Evolutionary conservation across 2,113 vertebrate species (phyloP).

Genomic region (Butorides virescens): DNA sequence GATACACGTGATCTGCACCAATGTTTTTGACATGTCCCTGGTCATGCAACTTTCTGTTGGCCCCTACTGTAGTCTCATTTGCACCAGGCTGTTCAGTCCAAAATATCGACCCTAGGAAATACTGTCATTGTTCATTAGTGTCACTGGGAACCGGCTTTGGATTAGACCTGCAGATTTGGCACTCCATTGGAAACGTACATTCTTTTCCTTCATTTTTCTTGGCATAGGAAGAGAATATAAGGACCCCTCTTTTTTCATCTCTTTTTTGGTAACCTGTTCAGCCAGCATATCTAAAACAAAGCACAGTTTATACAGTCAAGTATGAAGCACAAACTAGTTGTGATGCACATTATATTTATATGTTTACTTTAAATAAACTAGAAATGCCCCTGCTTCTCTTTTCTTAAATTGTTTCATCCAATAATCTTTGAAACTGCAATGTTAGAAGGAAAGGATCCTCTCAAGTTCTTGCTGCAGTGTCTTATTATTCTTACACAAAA

Average conservation of each 20-base stretch:
- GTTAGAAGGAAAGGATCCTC: conserved; percentile 44
- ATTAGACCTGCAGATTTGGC: not conserved
- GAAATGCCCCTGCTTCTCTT: not conserved
- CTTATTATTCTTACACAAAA: conserved; percentile 47
- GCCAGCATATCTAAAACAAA: not conserved
- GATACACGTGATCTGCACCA: not conserved
- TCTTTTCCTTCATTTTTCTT: not conserved
- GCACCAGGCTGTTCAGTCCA: not conserved
- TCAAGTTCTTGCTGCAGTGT: conserved; percentile 21
- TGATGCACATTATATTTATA: not conserved
- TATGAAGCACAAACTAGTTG: not conserved
- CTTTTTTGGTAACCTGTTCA: not conserved
- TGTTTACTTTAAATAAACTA: not conserved
- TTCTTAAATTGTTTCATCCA: not conserved
- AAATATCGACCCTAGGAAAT: not conserved
- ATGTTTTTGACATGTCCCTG: not conserved
- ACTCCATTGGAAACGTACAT: not conserved
- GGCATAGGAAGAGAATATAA: not conserved
- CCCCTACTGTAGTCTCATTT: not conserved
- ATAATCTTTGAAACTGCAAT: conserved; percentile 48
- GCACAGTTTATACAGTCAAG: not conserved
- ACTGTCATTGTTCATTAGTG: not conserved
- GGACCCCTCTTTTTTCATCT: not conserved
- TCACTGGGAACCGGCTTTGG: not conserved
- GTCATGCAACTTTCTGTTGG: not conserved